Percentiles rank a stretch among this genome's conserved stretches.
phyloP scores from a whole-genome alignment of 2,797 vertebrate genomes.

The Onychomys arenicola region DNA sequence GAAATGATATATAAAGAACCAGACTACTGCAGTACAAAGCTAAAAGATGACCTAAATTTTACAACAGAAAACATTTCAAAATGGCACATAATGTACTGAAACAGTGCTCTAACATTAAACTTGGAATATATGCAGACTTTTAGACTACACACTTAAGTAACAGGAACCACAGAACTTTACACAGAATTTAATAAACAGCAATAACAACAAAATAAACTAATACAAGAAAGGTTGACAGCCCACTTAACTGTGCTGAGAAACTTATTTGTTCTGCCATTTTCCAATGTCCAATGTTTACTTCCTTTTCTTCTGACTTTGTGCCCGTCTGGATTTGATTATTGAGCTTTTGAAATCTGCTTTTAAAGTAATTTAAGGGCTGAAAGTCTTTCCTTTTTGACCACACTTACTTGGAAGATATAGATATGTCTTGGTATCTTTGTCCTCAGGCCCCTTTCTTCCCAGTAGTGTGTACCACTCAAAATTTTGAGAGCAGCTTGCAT shows the following conservation, averaged over 20 bases:
- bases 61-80: conserved; percentile 4
- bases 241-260: background rate
- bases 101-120: conserved; percentile 24
- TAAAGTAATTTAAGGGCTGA: conserved; percentile 47
- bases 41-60: conserved; percentile 46
- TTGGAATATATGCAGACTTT: conserved; percentile 16
- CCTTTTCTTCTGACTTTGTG: conserved; percentile 37
- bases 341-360: conserved; percentile 60
- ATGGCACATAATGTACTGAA: conserved; percentile 22
- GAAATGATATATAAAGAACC: conserved; percentile 19
- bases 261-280: conserved; percentile 49
- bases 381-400: conserved; percentile 60
- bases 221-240: background rate
- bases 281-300: conserved; percentile 33
- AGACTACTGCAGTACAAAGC: background rate
- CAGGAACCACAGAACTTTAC: background rate
- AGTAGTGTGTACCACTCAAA: conserved; percentile 50
- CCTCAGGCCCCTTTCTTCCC: conserved; percentile 65
- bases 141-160: background rate
- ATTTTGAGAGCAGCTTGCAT: conserved; percentile 73
- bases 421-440: conserved; percentile 62
- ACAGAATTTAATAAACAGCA: background rate
- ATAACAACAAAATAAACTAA: background rate
- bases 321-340: conserved; percentile 66
- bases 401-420: conserved; percentile 33